A percentile compares a stretch with the other conserved stretches of the same genome.
These are phyloP conservation scores for Drosophila funebris DNA, from an alignment of 1,140 invertebrate species.

Conservation along the genomic window DNA sequence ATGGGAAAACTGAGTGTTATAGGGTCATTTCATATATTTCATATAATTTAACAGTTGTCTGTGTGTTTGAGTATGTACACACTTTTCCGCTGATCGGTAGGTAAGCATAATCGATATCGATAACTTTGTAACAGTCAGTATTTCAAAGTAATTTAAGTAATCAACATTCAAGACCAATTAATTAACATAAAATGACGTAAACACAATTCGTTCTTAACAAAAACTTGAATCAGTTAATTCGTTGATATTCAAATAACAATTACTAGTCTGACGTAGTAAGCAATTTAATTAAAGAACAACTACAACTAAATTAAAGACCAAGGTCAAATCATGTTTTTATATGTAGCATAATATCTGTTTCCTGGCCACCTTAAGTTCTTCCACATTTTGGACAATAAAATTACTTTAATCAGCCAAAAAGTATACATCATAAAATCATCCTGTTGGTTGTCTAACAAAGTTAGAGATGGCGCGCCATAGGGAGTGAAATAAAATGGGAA, in stretches of 20 bases:
- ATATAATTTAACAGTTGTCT: no score
- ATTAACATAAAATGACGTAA: no score
- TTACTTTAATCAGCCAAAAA: conserved; percentile 23
- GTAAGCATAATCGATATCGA: neutral
- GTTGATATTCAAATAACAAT: neutral
- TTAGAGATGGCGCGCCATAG: conserved; percentile 25
- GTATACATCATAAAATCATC: conserved; percentile 12
- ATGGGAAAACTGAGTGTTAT: neutral
- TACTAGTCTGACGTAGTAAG: neutral
- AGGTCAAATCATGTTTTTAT: neutral
- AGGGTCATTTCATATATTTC: no score
- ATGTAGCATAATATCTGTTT: no score
- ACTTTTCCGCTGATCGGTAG: neutral
- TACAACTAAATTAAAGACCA: neutral
- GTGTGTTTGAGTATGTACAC: neutral
- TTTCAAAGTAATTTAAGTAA: neutral
- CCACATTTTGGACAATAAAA: neutral
- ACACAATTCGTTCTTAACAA: no score
- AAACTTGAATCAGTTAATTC: no score
- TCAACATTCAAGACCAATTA: neutral
- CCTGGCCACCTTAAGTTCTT: neutral
- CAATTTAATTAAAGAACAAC: neutral
- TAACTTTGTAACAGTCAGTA: neutral
- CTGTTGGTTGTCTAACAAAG: conserved; percentile 3
- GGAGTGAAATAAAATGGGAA: conserved; percentile 46